phyloP scores from a whole-genome alignment of 2,888 invertebrate genomes.

The Apotomis capreana region DNA sequence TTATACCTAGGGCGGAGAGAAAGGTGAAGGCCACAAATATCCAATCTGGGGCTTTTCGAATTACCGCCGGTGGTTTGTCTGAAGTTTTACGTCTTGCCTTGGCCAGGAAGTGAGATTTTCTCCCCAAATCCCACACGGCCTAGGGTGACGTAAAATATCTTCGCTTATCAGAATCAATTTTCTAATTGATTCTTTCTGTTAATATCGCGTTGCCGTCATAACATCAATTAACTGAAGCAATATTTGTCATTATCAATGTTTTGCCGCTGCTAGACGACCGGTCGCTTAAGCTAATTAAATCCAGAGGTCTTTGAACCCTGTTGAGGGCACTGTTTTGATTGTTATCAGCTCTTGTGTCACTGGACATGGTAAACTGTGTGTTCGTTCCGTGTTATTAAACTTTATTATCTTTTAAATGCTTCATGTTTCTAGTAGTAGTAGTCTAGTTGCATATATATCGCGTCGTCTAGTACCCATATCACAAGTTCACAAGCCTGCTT shows the following conservation, averaged over 20 bases:
- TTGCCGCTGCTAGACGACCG: constrained; percentile 27
- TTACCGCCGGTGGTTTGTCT: no score
- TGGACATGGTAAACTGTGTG: background rate
- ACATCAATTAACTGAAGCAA: constrained; percentile 41
- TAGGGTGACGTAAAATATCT: no score
- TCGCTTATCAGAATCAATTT: constrained; percentile 2
- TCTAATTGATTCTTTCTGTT: constrained; percentile 25
- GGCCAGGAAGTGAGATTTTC: no score
- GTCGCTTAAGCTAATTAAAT: constrained; percentile 46
- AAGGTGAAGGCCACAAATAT: no score
- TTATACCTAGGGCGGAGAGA: no score
- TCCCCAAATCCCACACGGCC: no score
- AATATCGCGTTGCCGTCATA: constrained; percentile 33
- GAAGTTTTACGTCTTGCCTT: no score
- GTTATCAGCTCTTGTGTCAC: constrained; percentile 51
- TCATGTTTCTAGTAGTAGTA: no score
- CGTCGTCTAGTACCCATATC: no score
- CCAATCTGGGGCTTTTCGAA: no score
- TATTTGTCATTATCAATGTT: constrained; percentile 40
- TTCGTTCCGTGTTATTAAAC: background rate
- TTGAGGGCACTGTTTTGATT: constrained; percentile 55
- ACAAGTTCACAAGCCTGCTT: no score
- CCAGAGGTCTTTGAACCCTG: constrained; percentile 57
- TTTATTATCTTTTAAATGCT: background rate
- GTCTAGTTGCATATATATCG: no score